Base-by-base conservation (phyloP, 2,797 vertebrate genomes). In the Crocidura indochinensis region DNA sequence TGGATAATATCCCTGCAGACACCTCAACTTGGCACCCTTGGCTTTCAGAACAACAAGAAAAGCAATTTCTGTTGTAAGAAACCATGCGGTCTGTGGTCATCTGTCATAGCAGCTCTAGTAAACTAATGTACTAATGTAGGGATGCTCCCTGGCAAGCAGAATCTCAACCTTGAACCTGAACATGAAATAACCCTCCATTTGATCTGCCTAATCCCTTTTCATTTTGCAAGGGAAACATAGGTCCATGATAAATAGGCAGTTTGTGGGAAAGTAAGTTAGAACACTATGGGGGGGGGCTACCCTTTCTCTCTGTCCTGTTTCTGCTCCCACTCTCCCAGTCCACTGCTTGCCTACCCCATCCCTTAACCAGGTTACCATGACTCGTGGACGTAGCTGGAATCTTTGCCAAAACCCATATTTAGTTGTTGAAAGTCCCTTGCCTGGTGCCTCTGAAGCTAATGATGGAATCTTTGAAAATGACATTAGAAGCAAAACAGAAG, bases 401-500 rank as follows among this genome's bases (percentile, higher is more conserved):
- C 85, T 86, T 92, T 95, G 87, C 92, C 96, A 91, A 96, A 96
- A 95, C 93, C 80, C 86, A 26, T 79, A 93, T 96, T 97, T 95
- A 92, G n/a, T 29, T 91, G 81, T 78, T 14, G 1, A 92, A 84
- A 95, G 27, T 87, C 94, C 85, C 91, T 95, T 44, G 87, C 65
- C 93, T n/a, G 11, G 2, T 6, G 27, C 60, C 94, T 96, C 95
- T 94, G 94, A 97, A 97, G 96, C 94, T 97, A 95, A 96, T 77
- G 92, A 90, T 15, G 62, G 76, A 93, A 77, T 81, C 91, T 93
- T 94, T 68, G 96, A 95, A 97, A 97, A 96, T 81, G 91, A 94
- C 95, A 97, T 92, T 85, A 97, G 86, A 97, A 97, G 97, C 62
- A 92, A 96, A 97, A 83, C 86, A 85, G 20, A 95, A 95, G 84